Base-by-base conservation (phyloP, 35 echinoderm and acorn worm genomes). In the Nesometra sesokonis region DNA sequence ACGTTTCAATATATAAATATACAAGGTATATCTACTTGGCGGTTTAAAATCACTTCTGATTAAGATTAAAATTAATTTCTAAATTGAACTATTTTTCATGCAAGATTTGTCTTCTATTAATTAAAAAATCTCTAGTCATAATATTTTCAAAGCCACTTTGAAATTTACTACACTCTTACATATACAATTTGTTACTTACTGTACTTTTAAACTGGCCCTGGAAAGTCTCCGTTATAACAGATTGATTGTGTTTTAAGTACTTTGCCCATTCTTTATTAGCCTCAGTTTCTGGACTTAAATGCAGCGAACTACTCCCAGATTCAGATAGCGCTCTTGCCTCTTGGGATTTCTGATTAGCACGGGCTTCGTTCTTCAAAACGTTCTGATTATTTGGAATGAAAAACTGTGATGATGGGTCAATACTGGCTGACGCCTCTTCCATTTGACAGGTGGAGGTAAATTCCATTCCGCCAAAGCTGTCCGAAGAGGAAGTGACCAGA, bases 181-280 rank as follows among this genome's bases (percentile, higher is more conserved):
- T 83, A 4, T 13, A 27, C n/a, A n/a, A n/a, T n/a, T n/a, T n/a
- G 9, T 78, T 85, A 90, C 92, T 94, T 88, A 99, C 96, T n/a
- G 96, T 99, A 83, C 96, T 99, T 33, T 99, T 99, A 77, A 99
- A 93, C 77, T 99, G 96, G 77, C 96, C 96, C 46, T 99, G 96
- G 87, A 99, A 99, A 77, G 91, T 93, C 82, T 99, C 90, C 78
- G 94, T 88, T 35, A 99, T 93, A 38, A 91, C 88, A 17, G 96
- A 94, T 86, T 92, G 86, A 78, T 99, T 99, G 5, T 76, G 83
- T 17, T 81, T 76, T 21, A 94, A 77, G 79, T 99, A 93, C 29
- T 91, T 85, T 0, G 92, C 90, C 96, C 96, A 99, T 35, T 92
- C 90, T 30, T 36, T 87, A 77, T 94, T 86, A 34, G 90, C 93